Base-by-base conservation (phyloP, 2,888 invertebrate species). In the Sphaeridia pumilis region DNA sequence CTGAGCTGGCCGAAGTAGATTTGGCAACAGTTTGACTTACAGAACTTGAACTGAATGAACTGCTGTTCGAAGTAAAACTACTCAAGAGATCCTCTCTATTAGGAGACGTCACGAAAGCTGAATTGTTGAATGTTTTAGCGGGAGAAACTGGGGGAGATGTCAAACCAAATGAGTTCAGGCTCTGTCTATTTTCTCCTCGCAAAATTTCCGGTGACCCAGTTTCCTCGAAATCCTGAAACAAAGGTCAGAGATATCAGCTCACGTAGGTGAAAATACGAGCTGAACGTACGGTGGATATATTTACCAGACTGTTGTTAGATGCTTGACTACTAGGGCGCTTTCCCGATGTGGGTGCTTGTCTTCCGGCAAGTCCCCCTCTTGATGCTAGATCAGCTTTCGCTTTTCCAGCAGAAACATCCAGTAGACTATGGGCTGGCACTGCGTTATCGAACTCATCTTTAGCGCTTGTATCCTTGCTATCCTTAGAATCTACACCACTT, bases 401-500 rank as follows among this genome's bases (percentile, higher is more conserved):
- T 70, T 83, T 83, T 59, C 81, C 86, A 17, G 83, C 86, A 1
- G 89, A 85, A 66, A 84, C 86, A 72, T 94, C 93, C 46, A 94
- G 76, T 58, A 92, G 76, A 68, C 82, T 83, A 65, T 86, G 84
- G 64, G 86, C 86, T 49, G 92, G 92, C 56, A 93, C 84, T 0
- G 86, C 87, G 60, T 83, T 80, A 72, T 89, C 88, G 66, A 89
- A 75, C 72, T 89, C 89, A 67, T 87, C 71, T 64, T 70, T 67
- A 46, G 52, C 52, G 48, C 53, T 56, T 5, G 42, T 44, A 44
- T 51, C 50, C 24, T 49, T 50, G 28, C 36, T 17, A 25, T 82
- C 82, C 58, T 82, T 82, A 24, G 63, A 60, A 63, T 88, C 84
- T 49, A 86, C 83, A 0, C 86, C 86, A 62, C 86, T 87, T 52